Conservation (phyloP, 2,797 vertebrate genomes). For the Helicolenus hilgendorfi region DNA sequence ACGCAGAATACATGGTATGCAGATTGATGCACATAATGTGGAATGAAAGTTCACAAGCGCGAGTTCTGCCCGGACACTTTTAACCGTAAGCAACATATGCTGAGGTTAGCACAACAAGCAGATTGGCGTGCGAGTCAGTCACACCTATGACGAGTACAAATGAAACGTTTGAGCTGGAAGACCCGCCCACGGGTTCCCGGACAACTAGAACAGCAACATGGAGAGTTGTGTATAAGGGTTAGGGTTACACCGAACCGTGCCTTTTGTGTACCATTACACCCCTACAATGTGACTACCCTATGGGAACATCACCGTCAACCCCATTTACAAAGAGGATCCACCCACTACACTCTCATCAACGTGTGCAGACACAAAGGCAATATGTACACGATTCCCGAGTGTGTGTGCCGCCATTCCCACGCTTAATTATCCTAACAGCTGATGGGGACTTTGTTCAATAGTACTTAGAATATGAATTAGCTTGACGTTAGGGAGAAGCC, state of each 20-base stretch:
- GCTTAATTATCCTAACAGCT: conserved; percentile 33
- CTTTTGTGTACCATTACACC: background rate
- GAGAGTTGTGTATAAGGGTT: background rate
- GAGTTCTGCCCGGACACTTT: background rate
- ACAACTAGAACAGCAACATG: too few relatives aligned
- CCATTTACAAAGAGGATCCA: background rate
- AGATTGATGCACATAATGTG: too few relatives aligned
- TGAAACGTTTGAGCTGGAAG: background rate
- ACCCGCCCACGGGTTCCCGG: too few relatives aligned
- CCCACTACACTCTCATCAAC: background rate
- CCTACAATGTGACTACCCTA: background rate
- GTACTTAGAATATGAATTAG: conserved; percentile 7
- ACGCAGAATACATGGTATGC: too few relatives aligned
- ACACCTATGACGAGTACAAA: background rate
- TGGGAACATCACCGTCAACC: background rate
- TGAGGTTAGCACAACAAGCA: background rate
- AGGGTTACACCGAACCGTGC: background rate
- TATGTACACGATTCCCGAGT: background rate
- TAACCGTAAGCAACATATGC: background rate
- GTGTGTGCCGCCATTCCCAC: background rate
- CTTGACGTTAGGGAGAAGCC: background rate
- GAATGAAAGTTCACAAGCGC: too few relatives aligned
- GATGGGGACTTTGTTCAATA: conserved; percentile 5
- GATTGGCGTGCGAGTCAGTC: background rate
- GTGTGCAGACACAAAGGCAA: background rate